phyloP scores from a whole-genome alignment of 2,888 invertebrate genomes.

The Therioaphis trifolii region DNA sequence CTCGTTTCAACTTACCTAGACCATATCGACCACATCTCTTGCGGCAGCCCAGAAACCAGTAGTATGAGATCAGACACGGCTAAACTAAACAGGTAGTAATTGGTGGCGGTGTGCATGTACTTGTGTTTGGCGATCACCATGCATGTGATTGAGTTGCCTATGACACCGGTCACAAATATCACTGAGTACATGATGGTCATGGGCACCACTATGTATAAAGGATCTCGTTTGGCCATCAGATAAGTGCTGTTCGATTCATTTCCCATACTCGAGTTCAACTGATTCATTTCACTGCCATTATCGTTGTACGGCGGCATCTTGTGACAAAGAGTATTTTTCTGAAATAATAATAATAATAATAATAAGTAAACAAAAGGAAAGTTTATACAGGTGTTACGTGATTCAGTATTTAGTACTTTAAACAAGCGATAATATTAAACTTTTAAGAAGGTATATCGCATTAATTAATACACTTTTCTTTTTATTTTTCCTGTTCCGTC shows the following conservation, averaged over 20 bases:
- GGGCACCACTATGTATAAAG: conserved; percentile 76
- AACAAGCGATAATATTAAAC: too few relatives aligned
- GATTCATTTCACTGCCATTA: not conserved
- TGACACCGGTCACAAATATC: conserved; percentile 83
- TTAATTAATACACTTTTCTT: too few relatives aligned
- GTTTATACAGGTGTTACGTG: too few relatives aligned
- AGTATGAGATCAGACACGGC: conserved; percentile 85
- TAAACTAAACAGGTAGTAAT: conserved; percentile 85
- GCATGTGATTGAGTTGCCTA: conserved; percentile 87
- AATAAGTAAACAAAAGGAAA: too few relatives aligned
- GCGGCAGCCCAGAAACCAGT: conserved; percentile 82
- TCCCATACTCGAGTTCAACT: conserved; percentile 4
- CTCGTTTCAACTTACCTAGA: conserved; percentile 72
- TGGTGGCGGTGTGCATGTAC: conserved; percentile 85
- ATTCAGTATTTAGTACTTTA: too few relatives aligned
- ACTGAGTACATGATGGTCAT: conserved; percentile 80
- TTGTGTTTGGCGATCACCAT: conserved; percentile 84
- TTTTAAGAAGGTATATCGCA: too few relatives aligned
- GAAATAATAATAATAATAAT: not conserved
- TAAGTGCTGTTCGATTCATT: too few relatives aligned
- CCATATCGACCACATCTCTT: conserved; percentile 84
- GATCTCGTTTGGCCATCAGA: conserved; percentile 69
- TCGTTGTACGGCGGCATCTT: not conserved
- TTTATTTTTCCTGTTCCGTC: too few relatives aligned
- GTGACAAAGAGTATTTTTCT: too few relatives aligned